Conservation (phyloP, 1,140 invertebrate species). For the Megathymus violae region DNA sequence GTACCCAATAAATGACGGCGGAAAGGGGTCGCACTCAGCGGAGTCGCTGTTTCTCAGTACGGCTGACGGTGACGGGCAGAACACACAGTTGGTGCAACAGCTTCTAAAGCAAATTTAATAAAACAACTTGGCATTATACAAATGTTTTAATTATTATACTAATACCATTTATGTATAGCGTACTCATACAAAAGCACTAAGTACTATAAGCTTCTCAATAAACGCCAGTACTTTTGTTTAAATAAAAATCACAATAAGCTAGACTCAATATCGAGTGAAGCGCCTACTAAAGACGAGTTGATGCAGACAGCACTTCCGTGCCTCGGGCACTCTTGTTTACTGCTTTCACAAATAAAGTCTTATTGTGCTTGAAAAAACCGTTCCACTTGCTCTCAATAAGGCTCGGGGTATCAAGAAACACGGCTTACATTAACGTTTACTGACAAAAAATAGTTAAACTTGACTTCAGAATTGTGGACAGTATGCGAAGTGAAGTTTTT, state of each 20-base stretch:
- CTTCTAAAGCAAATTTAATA: too few species aligned
- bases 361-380: constrained; percentile 31
- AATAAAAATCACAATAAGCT: not conserved
- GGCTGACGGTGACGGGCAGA: too few species aligned
- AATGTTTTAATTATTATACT: too few species aligned
- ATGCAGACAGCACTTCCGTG: constrained; percentile 13
- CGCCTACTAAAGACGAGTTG: constrained; percentile 12
- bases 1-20: too few species aligned
- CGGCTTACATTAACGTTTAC: not conserved
- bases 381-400: constrained; percentile 18
- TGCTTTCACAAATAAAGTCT: constrained; percentile 19
- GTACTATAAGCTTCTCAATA: constrained; percentile 9
- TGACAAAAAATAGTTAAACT: too few species aligned
- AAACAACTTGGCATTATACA: too few species aligned
- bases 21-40: too few species aligned
- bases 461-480: too few species aligned
- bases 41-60: too few species aligned
- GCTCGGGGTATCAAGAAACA: not conserved
- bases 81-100: too few species aligned
- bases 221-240: constrained; percentile 11
- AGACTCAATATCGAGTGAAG: constrained; percentile 1
- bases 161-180: not conserved
- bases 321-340: constrained; percentile 15
- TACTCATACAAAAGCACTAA: not conserved
- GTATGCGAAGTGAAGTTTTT: too few species aligned